Percentiles rank a stretch among this genome's conserved stretches.
phyloP scores from a whole-genome alignment of 2,797 vertebrate genomes.

The Parauchenoglanis ngamensis region DNA sequence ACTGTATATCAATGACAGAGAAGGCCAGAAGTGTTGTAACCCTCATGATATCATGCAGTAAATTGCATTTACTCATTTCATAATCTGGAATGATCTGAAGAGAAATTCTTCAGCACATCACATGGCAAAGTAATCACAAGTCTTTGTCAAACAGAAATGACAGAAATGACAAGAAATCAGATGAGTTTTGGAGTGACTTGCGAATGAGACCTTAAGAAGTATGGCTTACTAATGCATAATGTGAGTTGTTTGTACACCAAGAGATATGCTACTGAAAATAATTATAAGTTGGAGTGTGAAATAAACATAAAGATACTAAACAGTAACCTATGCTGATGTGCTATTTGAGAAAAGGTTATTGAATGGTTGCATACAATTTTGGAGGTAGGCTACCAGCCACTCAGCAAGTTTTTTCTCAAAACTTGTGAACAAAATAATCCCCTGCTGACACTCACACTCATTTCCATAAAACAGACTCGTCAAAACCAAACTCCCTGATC shows the following conservation, averaged over 20 bases:
- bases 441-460: slow-evolving; percentile 1
- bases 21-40: background rate
- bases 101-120: background rate
- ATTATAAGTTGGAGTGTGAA: background rate
- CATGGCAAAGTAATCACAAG: background rate
- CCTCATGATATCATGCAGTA: background rate
- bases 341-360: background rate
- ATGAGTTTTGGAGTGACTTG: background rate
- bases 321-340: background rate
- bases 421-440: background rate
- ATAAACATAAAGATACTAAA: background rate
- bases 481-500: slow-evolving; percentile 19
- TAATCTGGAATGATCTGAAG: background rate
- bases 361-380: background rate
- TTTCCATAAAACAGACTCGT: slow-evolving; percentile 5
- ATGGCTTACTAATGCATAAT: background rate
- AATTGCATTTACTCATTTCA: background rate
- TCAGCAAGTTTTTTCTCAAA: background rate
- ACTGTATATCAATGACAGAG: background rate
- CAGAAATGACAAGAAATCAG: background rate
- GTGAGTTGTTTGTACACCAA: background rate
- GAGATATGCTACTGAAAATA: background rate
- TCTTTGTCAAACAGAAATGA: slow-evolving; percentile 8
- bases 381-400: too few relatives aligned
- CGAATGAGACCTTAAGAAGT: background rate